These are phyloP conservation scores for Pseudoips prasinana DNA, from an alignment of 2,888 invertebrate species.

Conservation along the genomic window DNA sequence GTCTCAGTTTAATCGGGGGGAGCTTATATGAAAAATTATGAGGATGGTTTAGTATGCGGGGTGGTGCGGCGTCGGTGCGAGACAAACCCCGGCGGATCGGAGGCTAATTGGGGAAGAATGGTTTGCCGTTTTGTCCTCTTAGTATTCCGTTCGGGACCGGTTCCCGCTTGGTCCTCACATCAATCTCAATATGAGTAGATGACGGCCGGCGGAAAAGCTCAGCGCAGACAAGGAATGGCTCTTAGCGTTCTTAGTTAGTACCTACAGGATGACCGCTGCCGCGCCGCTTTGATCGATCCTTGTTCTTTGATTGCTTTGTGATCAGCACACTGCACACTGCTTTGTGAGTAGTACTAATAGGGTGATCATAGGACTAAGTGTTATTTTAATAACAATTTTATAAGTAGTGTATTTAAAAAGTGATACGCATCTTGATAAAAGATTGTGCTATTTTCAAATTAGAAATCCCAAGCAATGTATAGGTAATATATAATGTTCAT, in stretches of 20 bases:
- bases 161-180: constrained; percentile 64
- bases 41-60: constrained; percentile 72
- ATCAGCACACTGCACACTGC: constrained; percentile 29
- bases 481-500: too few species aligned
- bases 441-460: too few species aligned
- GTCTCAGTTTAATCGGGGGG: constrained; percentile 54
- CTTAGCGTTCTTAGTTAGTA: constrained; percentile 57
- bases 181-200: constrained; percentile 78
- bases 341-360: too few species aligned
- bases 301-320: constrained; percentile 28
- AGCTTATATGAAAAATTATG: constrained; percentile 72
- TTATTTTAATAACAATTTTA: too few species aligned
- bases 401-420: too few species aligned
- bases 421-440: too few species aligned
- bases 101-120: constrained; percentile 75
- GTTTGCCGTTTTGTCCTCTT: constrained; percentile 55
- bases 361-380: too few species aligned
- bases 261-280: constrained; percentile 39
- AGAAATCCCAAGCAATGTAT: too few species aligned
- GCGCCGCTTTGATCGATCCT: constrained; percentile 60
- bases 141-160: constrained; percentile 67
- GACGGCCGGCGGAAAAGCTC: constrained; percentile 71
- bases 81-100: constrained; percentile 64
- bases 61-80: constrained; percentile 50
- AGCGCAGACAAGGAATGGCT: constrained; percentile 72